A percentile compares a stretch with the other conserved stretches of the same genome.
Conservation (phyloP, 1,140 invertebrate genomes). For the Belonocnema kinseyi region DNA sequence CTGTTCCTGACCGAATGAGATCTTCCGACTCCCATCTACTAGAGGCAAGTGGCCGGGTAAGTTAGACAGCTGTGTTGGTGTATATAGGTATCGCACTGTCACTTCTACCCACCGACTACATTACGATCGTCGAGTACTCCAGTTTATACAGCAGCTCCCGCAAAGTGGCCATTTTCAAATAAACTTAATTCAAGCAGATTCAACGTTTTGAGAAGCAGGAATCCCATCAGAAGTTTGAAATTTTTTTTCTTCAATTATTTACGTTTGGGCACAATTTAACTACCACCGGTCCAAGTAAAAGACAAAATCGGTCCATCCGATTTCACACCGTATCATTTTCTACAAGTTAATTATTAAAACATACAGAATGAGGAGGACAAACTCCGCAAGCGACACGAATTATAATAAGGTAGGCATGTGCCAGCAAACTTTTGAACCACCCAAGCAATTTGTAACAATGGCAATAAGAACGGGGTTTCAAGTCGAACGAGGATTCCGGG, state of each 20-base stretch:
- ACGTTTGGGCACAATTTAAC: no score
- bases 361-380: neutral
- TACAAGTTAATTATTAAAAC: neutral
- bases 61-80: conserved; percentile 33
- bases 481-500: neutral
- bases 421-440: neutral
- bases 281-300: no score
- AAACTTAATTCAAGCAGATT: neutral
- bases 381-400: neutral
- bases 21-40: conserved; percentile 36
- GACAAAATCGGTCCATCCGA: no score
- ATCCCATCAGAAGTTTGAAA: no score
- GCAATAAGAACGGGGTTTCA: conserved; percentile 7
- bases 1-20: conserved; percentile 51
- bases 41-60: conserved; percentile 46
- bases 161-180: conserved; percentile 10
- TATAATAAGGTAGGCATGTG: conserved; percentile 39
- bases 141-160: neutral
- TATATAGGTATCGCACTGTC: conserved; percentile 11
- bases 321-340: no score
- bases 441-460: conserved; percentile 16
- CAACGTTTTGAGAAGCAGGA: neutral
- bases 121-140: neutral
- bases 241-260: no score
- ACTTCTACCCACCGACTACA: conserved; percentile 9